Evolutionary conservation across 1,140 invertebrate species (phyloP).

Genomic region (Drosophila orosa): DNA sequence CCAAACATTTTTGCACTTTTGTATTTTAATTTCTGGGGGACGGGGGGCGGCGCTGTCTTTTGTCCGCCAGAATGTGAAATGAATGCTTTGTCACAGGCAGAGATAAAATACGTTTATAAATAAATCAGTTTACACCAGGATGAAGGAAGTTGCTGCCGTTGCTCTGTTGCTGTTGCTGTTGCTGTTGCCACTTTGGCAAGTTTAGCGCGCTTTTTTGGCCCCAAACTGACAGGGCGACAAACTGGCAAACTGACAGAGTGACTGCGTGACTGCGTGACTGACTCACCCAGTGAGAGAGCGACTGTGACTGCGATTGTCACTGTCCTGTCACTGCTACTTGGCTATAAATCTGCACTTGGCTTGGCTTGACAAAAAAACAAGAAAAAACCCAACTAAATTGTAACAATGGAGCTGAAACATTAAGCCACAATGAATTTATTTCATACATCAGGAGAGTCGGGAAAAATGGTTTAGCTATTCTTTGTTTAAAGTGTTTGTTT

Average conservation of each 20-base stretch:
- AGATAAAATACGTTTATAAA: slow-evolving; percentile 80
- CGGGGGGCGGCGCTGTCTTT: slow-evolving; percentile 21
- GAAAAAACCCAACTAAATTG: not conserved
- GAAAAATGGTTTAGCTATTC: no score
- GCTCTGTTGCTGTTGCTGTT: slow-evolving; percentile 14
- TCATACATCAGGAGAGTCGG: no score
- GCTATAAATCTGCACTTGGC: slow-evolving; percentile 38
- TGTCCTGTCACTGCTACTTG: slow-evolving; percentile 47
- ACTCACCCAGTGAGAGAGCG: slow-evolving; percentile 33
- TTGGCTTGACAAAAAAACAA: slow-evolving; percentile 5
- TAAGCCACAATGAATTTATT: not conserved
- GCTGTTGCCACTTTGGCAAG: slow-evolving; percentile 37
- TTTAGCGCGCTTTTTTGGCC: slow-evolving; percentile 37
- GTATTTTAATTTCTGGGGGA: slow-evolving; percentile 52
- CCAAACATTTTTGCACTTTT: slow-evolving; percentile 73
- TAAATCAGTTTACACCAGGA: slow-evolving; percentile 75
- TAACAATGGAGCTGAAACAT: slow-evolving; percentile 5
- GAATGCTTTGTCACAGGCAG: slow-evolving; percentile 62
- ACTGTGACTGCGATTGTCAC: slow-evolving; percentile 59
- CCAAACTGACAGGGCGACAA: slow-evolving; percentile 15
- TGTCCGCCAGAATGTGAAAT: slow-evolving; percentile 60
- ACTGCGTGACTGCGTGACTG: slow-evolving; percentile 41
- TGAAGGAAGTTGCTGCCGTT: slow-evolving; percentile 59
- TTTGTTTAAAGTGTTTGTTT: no score
- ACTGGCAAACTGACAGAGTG: slow-evolving; percentile 18